Evolutionary conservation across 1,140 invertebrate species (phyloP), one percentile per base, ranked within the genome.

Genomic region (Brachystomella parvula): DNA sequence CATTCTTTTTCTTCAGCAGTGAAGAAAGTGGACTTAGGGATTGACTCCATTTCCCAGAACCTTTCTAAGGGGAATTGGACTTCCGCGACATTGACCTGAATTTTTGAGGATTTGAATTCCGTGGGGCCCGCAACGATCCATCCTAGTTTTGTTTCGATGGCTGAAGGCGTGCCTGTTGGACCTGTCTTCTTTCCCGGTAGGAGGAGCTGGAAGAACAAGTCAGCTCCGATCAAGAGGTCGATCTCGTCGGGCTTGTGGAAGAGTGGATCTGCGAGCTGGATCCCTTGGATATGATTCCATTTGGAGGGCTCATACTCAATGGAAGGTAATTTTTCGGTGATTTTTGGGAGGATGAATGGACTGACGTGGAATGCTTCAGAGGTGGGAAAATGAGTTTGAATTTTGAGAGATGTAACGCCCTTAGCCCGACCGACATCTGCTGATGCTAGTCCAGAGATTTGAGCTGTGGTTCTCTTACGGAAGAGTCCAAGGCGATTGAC

Each of bases 221-320:
- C 71, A 1, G 70, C 66, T 19, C 75, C 75, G 15, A 77, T 49
- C 21, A 77, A 64, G 12, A 71, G 56, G 64, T 77, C 75, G n/a
- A 76, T 66, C 53, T 66, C 28, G 0, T 33, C 32, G 1, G 74
- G 68, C 32, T 71, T 66, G 58, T 75, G 53, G 61, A 75, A 78
- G 3, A 61, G 29, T 17, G 74, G 75, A 69, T 78, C 76, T 29
- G 77, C 75, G 47, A 77, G 67, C n/a, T n/a, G 31, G 0, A 65
- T 24, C 9, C 28, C 33, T 24, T 21, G 26, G 0, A 65, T 2
- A n/a, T 65, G 63, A 2, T 49, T 24, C 63, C 63, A 65, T 3
- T 19, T 9, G 3, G 2, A 0, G 1, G 6, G 19, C 2, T 57
- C 3, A 15, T 30, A 32, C 29, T 9, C 33, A 9, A 31, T 26